Conservation (phyloP, 2,113 vertebrate genomes). For the Myrmecobius fasciatus region DNA sequence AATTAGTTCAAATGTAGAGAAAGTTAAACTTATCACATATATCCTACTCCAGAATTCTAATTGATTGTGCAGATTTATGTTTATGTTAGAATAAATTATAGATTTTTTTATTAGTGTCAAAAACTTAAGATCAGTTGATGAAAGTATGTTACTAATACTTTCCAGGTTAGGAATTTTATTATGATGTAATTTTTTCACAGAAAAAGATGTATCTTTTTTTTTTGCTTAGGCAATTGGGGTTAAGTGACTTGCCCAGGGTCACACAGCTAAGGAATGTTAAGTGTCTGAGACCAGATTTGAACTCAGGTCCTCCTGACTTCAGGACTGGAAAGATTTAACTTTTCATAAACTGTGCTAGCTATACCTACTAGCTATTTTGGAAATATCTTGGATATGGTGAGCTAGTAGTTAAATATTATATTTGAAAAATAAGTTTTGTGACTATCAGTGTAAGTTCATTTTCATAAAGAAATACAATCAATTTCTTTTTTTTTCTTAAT, state of each 20-base stretch:
- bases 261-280: too few relatives aligned
- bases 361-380: conserved; percentile 9
- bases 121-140: background rate
- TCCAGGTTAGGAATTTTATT: background rate
- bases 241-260: too few relatives aligned
- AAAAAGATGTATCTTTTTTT: background rate
- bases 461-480: conserved; percentile 38
- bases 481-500: background rate
- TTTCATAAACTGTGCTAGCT: background rate
- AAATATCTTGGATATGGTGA: background rate
- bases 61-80: background rate
- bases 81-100: background rate
- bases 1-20: background rate
- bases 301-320: too few relatives aligned
- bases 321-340: background rate
- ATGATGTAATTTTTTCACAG: background rate
- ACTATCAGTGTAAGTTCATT: conserved; percentile 1
- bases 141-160: background rate
- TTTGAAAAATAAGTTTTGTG: background rate
- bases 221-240: too few relatives aligned
- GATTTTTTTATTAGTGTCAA: background rate
- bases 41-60: background rate
- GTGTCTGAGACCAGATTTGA: too few relatives aligned
- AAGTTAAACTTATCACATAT: background rate
- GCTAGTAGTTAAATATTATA: background rate